phyloP scores from a whole-genome alignment of 2,888 invertebrate genomes.

The Lithophane leautieri region DNA sequence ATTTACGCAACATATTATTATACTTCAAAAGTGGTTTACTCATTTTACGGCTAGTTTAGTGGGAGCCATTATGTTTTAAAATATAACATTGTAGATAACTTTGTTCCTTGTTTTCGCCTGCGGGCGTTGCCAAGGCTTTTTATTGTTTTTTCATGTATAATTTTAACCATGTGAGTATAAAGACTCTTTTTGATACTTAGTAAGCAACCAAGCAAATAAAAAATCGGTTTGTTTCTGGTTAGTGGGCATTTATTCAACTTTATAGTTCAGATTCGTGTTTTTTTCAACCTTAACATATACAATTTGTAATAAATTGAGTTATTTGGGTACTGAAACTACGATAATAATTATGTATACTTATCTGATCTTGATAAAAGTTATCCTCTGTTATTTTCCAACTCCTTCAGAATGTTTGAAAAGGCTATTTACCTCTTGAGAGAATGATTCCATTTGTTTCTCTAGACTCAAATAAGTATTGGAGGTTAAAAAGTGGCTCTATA shows the following conservation, averaged over 20 bases:
- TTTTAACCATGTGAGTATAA: constrained; percentile 13
- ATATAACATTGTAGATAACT: constrained; percentile 27
- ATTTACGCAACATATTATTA: constrained; percentile 82
- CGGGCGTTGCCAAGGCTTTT: neutral
- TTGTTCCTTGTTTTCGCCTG: constrained; percentile 22
- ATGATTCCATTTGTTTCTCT: constrained; percentile 42
- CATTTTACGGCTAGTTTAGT: constrained; percentile 41
- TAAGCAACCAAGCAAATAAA: constrained; percentile 9
- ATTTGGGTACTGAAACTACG: constrained; percentile 42
- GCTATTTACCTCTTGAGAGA: constrained; percentile 38
- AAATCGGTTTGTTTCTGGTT: constrained; percentile 18
- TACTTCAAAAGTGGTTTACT: constrained; percentile 61
- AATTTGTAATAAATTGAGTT: constrained; percentile 54
- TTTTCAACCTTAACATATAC: constrained; percentile 24
- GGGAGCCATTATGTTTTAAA: constrained; percentile 38
- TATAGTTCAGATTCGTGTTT: neutral
- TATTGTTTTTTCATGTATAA: constrained; percentile 21
- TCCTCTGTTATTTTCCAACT: constrained; percentile 56
- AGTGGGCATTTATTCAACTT: constrained; percentile 4
- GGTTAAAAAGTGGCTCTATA: constrained; percentile 28
- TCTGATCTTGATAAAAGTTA: constrained; percentile 57
- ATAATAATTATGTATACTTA: constrained; percentile 11
- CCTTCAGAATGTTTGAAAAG: constrained; percentile 44
- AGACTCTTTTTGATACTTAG: constrained; percentile 7
- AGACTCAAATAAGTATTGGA: constrained; percentile 25